Conservation (phyloP, 2,113 vertebrate species). For the Sinocyclocheilus grahami region DNA sequence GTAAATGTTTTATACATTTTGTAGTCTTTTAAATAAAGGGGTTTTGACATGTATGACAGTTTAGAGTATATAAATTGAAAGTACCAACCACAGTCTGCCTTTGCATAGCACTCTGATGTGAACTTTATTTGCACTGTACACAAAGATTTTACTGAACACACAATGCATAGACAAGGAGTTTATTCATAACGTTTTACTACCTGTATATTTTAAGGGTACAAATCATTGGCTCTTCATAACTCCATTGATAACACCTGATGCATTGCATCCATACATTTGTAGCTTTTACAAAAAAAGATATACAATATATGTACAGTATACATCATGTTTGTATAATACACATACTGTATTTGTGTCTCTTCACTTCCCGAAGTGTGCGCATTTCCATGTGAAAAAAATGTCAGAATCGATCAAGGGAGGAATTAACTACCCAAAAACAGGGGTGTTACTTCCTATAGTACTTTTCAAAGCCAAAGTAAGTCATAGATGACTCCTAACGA, state of each 20-base stretch:
- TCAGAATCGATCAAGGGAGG: constrained; percentile 50
- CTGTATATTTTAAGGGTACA: constrained; percentile 73
- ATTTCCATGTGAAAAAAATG: constrained; percentile 28
- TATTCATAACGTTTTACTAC: constrained; percentile 75
- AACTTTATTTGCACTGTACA: constrained; percentile 57
- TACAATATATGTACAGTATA: constrained; percentile 71
- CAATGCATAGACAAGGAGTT: constrained; percentile 85
- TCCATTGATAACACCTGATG: constrained; percentile 79
- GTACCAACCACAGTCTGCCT: constrained; percentile 26
- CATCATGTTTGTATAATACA: constrained; percentile 70
- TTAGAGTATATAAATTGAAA: constrained; percentile 16
- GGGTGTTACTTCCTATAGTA: not conserved
- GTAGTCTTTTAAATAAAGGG: constrained; percentile 25
- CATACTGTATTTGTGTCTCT: constrained; percentile 71
- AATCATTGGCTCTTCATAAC: constrained; percentile 72
- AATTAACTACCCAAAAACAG: constrained; percentile 9
- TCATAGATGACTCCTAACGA: not conserved
- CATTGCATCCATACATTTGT: constrained; percentile 82
- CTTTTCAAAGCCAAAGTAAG: constrained; percentile 52
- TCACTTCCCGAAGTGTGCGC: constrained; percentile 64
- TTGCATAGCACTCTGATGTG: constrained; percentile 59
- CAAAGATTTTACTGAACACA: constrained; percentile 65
- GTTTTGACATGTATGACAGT: not conserved
- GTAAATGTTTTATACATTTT: constrained; percentile 6
- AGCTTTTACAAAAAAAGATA: constrained; percentile 80